A percentile compares a stretch with the other conserved stretches of the same genome.
Conservation (phyloP, 2,797 vertebrate species). For the Crenuchus spilurus region DNA sequence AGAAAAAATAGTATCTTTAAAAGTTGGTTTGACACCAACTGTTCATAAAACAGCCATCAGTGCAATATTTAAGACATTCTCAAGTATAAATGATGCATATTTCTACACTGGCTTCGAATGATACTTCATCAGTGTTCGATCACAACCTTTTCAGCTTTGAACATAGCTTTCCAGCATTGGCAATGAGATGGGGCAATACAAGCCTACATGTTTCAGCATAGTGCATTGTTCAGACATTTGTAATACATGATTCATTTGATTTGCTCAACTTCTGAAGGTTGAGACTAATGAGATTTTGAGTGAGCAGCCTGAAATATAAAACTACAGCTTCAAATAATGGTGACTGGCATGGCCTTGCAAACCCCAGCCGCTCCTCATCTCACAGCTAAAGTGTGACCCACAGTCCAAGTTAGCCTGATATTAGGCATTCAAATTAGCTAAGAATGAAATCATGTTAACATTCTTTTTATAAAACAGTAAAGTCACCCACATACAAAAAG, state of each 20-base stretch:
- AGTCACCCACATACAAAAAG: neutral
- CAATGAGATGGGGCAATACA: conserved; percentile 19
- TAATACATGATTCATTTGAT: conserved; percentile 20
- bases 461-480: neutral
- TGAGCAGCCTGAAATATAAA: conserved; percentile 12
- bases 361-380: neutral
- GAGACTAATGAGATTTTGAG: conserved; percentile 16
- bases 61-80: conserved; percentile 85
- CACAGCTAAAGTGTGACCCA: neutral
- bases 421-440: neutral
- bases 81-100: conserved; percentile 86
- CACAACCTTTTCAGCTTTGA: conserved; percentile 54
- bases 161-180: conserved; percentile 61
- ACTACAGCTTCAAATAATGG: conserved; percentile 4
- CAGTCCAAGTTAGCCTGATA: neutral
- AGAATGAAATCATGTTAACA: neutral
- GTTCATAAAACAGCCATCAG: conserved; percentile 86
- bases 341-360: neutral
- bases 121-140: conserved; percentile 40
- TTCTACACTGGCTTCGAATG: conserved; percentile 62
- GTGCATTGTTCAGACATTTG: conserved; percentile 27
- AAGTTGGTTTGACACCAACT: conserved; percentile 80
- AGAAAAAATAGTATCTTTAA: conserved; percentile 75
- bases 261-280: conserved; percentile 19
- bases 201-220: conserved; percentile 22